These are phyloP conservation scores for Chondrosia reniformis DNA, from an alignment of 37 sponge, comb jelly and placozoan species.

Conservation along the genomic window DNA sequence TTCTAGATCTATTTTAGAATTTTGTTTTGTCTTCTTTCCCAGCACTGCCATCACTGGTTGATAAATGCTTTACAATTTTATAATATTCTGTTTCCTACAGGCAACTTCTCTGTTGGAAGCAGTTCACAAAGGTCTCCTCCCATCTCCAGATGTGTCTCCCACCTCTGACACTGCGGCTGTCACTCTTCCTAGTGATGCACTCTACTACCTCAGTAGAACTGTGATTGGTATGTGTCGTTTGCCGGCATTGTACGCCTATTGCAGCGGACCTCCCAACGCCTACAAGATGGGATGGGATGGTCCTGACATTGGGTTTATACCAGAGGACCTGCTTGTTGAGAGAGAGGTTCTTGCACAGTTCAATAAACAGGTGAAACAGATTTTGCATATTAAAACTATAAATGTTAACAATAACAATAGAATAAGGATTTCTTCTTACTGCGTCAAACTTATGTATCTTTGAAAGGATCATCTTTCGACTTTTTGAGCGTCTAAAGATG, in stretches of 20 bases:
- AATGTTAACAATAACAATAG: too few relatives aligned
- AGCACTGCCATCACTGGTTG: too few relatives aligned
- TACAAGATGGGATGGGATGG: slow-evolving; percentile 25
- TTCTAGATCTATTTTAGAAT: too few relatives aligned
- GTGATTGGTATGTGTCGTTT: not conserved
- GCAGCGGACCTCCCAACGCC: slow-evolving; percentile 2
- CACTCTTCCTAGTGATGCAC: not conserved
- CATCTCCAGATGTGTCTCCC: not conserved
- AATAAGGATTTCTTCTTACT: too few relatives aligned
- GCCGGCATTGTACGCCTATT: slow-evolving; percentile 3
- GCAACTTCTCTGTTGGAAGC: slow-evolving; percentile 7
- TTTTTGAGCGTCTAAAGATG: too few relatives aligned
- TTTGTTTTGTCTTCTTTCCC: too few relatives aligned
- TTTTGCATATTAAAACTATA: too few relatives aligned
- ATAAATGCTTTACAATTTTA: too few relatives aligned
- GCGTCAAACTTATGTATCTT: too few relatives aligned
- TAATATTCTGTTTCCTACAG: too few relatives aligned
- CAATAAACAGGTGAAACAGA: slow-evolving; percentile 12
- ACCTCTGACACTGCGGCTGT: not conserved
- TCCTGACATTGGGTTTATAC: not conserved
- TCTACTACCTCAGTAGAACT: not conserved
- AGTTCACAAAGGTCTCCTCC: not conserved
- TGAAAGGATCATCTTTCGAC: too few relatives aligned
- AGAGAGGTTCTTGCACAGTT: slow-evolving; percentile 13
- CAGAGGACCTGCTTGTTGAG: slow-evolving; percentile 5